Evolutionary conservation across 2,113 vertebrate genomes (phyloP).

Genomic region (Datnioides undecimradiatus): DNA sequence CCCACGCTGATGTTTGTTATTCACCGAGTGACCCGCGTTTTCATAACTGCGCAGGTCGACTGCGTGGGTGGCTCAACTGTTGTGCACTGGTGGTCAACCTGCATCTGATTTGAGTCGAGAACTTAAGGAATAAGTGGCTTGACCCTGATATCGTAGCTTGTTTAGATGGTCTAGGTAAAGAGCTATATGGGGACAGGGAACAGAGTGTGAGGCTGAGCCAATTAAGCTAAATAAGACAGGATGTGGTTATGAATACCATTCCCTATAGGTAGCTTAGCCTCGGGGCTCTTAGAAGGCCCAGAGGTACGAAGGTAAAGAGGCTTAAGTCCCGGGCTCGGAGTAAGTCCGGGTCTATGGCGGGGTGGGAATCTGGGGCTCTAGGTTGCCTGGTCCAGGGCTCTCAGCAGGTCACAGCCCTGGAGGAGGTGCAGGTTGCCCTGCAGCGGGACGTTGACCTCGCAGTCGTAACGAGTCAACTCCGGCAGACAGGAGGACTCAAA

Average conservation of each 20-base stretch:
- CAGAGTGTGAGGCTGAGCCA: slow-evolving; percentile 8
- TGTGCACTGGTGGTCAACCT: slow-evolving; percentile 14
- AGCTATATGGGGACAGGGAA: slow-evolving; percentile 6
- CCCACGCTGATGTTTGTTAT: slow-evolving; percentile 15
- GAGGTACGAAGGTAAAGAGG: slow-evolving; percentile 40
- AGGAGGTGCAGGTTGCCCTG: slow-evolving; percentile 92
- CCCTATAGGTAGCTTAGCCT: slow-evolving; percentile 50
- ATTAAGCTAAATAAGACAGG: slow-evolving; percentile 48
- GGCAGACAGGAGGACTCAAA: slow-evolving; percentile 91
- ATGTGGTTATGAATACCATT: slow-evolving; percentile 43
- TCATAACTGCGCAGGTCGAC: background rate
- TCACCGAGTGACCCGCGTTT: background rate
- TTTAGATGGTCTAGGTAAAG: slow-evolving; percentile 13
- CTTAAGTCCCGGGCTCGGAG: slow-evolving; percentile 34
- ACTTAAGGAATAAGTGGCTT: slow-evolving; percentile 1
- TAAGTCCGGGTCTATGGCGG: slow-evolving; percentile 19
- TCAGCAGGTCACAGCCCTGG: slow-evolving; percentile 94
- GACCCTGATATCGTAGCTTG: slow-evolving; percentile 39
- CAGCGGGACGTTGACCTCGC: slow-evolving; percentile 96
- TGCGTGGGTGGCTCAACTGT: slow-evolving; percentile 15
- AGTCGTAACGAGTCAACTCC: slow-evolving; percentile 96
- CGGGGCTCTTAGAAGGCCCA: slow-evolving; percentile 24
- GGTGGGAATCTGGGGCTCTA: slow-evolving; percentile 70
- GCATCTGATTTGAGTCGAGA: background rate
- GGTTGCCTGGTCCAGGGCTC: slow-evolving; percentile 94